Evolutionary conservation across 2,113 vertebrate species (phyloP).

Genomic region (Ameiurus melas): DNA sequence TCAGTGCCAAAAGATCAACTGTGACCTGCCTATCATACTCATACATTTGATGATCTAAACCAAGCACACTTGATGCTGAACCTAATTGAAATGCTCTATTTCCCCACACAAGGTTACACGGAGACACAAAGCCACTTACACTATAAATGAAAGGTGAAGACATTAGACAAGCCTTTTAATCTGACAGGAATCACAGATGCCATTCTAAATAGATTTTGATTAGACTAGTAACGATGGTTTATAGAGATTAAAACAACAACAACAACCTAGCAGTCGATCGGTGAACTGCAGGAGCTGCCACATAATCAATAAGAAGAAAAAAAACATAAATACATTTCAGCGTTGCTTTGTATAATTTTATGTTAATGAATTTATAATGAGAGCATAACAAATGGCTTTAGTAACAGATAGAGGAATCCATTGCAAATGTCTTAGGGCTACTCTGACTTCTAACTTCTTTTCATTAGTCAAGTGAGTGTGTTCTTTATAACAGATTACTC

Average conservation of each 20-base stretch:
- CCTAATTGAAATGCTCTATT: neutral
- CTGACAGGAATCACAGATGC: neutral
- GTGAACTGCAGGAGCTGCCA: neutral
- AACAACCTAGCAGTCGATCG: neutral
- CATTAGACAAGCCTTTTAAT: neutral
- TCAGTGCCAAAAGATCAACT: slow-evolving; percentile 10
- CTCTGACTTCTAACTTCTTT: neutral
- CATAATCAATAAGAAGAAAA: neutral
- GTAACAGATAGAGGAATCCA: neutral
- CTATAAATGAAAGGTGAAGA: neutral
- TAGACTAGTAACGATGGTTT: neutral
- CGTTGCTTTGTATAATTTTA: neutral
- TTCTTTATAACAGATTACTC: neutral
- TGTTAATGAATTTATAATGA: neutral
- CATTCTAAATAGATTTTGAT: neutral
- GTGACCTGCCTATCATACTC: slow-evolving; percentile 21
- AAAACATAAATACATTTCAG: neutral
- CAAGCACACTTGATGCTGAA: slow-evolving; percentile 1
- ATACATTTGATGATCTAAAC: slow-evolving; percentile 23
- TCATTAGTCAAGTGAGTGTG: neutral
- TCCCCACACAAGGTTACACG: neutral
- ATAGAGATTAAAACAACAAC: neutral
- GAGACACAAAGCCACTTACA: neutral
- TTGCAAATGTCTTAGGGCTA: neutral
- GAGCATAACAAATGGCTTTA: neutral